Evolutionary conservation across 2,113 vertebrate species (phyloP), one percentile per base, ranked within the genome.

Genomic region (Sebastes fasciatus): DNA sequence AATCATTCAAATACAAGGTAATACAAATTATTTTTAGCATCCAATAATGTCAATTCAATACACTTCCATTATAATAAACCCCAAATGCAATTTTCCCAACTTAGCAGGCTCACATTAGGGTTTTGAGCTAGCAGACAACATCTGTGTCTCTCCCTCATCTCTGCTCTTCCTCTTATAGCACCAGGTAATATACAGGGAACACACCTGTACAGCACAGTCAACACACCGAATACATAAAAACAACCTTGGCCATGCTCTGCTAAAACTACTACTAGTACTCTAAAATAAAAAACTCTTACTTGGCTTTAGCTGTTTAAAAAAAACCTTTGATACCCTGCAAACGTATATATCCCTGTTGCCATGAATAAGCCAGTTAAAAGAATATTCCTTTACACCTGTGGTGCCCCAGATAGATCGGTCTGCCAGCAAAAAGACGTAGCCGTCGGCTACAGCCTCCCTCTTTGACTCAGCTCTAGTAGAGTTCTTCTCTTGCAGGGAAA

Each of bases 311-410:
- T 82, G 74, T 88, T 80, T 84, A 72, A 65, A 74, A 51, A 64
- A 83, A 82, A 85, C 61, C 79, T 71, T 75, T 90, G 77, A 78
- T 89, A 80, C 61, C 72, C 74, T 75, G 62, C 34, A 69, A 89
- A 82, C 52, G 34, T 79, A 63, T 79, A 63, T 45, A 80, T 89
- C 69, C 69, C 55, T 67, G 84, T 86, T 84, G 34, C 88, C 75
- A 86, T 86, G 83, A 88, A 88, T 90, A 90, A 88, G 83, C 83
- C 79, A 67, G 83, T 84, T 83, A 82, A 86, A 86, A 88, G 83
- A 88, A 88, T 75, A 89, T 88, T 86, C 74, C 73, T 80, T 83
- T 81, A 74, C 87, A 91, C 88, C 85, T 85, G 75, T 68, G 80
- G 45, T 86, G 85, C 83, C 86, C 84, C 79, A 88, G 86, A 89